Conservation (phyloP, 2,113 vertebrate species). For the Nannospalax galili region DNA sequence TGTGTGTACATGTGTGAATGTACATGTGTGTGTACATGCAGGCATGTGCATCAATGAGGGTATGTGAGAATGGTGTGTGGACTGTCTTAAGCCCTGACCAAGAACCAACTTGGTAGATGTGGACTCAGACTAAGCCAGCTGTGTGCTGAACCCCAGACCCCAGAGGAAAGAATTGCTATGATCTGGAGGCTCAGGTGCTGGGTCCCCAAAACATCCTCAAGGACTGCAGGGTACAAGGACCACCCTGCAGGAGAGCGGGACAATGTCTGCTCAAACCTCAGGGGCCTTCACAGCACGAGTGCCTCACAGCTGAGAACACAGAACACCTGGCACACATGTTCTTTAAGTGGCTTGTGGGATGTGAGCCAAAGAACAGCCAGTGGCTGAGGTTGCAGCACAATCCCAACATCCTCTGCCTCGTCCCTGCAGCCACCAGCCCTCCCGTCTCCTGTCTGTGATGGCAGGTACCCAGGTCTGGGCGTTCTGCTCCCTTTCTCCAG, state of each 20-base stretch:
- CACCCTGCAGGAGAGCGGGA: accelerated
- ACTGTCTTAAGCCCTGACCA: accelerated
- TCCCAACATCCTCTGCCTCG: not conserved
- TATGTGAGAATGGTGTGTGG: accelerated
- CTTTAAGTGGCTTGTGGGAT: accelerated
- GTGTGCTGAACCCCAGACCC: accelerated
- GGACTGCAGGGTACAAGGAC: not conserved
- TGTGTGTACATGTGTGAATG: accelerated
- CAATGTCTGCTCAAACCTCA: not conserved
- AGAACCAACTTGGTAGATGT: accelerated
- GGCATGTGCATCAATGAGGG: accelerated
- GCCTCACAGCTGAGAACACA: not conserved
- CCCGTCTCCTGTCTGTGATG: accelerated
- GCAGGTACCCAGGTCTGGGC: accelerated
- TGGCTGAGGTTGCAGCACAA: not conserved
- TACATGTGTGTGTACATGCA: no score
- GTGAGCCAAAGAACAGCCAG: accelerated
- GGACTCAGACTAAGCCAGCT: accelerated
- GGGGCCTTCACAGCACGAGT: not conserved
- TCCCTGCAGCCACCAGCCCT: accelerated
- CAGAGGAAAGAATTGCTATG: accelerated
- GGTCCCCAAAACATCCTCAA: not conserved
- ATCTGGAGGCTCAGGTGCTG: accelerated
- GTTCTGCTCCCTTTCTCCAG: not conserved
- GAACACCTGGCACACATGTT: accelerated